Evolutionary conservation across 2,888 invertebrate genomes (phyloP).

Genomic region (Pristionchus entomophagus): DNA sequence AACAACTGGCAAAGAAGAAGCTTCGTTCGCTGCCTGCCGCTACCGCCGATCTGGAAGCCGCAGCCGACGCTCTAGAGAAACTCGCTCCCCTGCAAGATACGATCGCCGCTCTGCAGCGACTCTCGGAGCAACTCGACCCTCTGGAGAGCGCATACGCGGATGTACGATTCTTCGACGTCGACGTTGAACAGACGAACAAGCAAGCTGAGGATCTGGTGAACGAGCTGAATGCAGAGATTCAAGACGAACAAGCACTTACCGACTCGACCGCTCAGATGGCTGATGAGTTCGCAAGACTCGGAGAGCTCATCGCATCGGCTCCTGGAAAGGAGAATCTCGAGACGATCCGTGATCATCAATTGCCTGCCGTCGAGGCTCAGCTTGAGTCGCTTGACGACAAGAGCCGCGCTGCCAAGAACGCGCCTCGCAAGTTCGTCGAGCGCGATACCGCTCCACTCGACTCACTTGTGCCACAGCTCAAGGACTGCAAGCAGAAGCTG

Average conservation of each 20-base stretch:
- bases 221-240: conserved; percentile 1
- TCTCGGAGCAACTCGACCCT: conserved; percentile 51
- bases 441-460: conserved; percentile 9
- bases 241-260: conserved; percentile 52
- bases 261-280: conserved; percentile 59
- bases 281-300: conserved; percentile 54
- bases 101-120: conserved; percentile 57
- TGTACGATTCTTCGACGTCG: conserved; percentile 67
- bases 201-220: conserved; percentile 56
- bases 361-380: conserved; percentile 32
- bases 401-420: conserved; percentile 41
- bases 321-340: conserved; percentile 43
- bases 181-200: conserved; percentile 63
- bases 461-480: background rate
- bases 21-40: conserved; percentile 52
- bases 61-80: conserved; percentile 51
- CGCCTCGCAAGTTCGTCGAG: conserved; percentile 38
- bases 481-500: conserved; percentile 27
- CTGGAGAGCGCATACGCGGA: conserved; percentile 64
- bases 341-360: conserved; percentile 21
- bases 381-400: conserved; percentile 37
- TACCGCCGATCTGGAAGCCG: conserved; percentile 50
- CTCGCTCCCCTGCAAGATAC: conserved; percentile 53
- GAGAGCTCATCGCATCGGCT: conserved; percentile 38
- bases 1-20: conserved; percentile 49